Base-by-base conservation (phyloP, 2,113 vertebrate species). In the Turdus rufiventris region DNA sequence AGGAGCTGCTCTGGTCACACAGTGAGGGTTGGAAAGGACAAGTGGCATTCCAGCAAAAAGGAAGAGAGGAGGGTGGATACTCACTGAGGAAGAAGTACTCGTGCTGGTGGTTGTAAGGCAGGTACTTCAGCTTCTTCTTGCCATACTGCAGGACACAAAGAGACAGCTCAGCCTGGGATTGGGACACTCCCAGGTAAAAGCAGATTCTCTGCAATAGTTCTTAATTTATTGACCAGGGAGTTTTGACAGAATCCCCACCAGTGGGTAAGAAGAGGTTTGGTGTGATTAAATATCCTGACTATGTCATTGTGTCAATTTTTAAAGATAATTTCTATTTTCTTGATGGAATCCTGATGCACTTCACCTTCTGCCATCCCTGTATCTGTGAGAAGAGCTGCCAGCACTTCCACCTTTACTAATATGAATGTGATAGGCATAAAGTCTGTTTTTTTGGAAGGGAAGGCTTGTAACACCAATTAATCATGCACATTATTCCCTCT, bases 11-110 rank as follows among this genome's bases (percentile, higher is more conserved):
- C 26, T 56, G 62, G 73, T 82, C 42, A 48, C 14, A 18, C 43
- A 25, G 38, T 13, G 58, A 28, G 26, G 76, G 23, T 33, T 58
- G 63, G 36, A 45, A 91, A 70, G 38, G 24, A 60, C 6, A 13
- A 48, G 19, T 28, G 33, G 38, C 26, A 24, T 53, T 61, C 12
- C 10, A 29, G 72, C 34, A 9, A 48, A 42, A 38, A 24, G 6
- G 61, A 9, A 26, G 36, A 24, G 82, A 14, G 19, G 6, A 5
- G 7, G 15, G 36, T 53, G 33, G 76, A 17, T 93, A 98, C 98
- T 97, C 97, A 99, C 99, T 97, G 43, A 99, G 97, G 97, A 99
- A 99, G 98, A 99, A 99, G 96, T 99, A 99, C 88, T 99, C 95
- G 2, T 99, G 99, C 85, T 99, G 99, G 97, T 97, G 97, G 79